Evolutionary conservation across 2,113 vertebrate species (phyloP).

Genomic region (Archilochus colubris): DNA sequence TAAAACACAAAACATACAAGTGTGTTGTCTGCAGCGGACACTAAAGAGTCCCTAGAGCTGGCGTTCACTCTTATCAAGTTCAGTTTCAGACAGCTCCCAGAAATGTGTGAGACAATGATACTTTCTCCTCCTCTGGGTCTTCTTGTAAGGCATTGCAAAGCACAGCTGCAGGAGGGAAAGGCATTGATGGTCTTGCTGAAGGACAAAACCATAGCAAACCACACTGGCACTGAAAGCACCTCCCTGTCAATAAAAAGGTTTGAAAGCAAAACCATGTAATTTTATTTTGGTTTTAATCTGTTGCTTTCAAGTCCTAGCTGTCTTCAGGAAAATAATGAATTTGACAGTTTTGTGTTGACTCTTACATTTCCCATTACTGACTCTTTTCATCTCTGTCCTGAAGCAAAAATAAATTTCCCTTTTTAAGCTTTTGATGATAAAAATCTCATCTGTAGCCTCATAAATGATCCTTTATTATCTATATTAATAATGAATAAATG

Average conservation of each 20-base stretch:
- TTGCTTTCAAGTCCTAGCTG: conserved; percentile 53
- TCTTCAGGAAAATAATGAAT: conserved; percentile 61
- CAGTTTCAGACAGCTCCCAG: neutral
- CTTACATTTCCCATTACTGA: conserved; percentile 70
- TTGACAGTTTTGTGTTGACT: conserved; percentile 75
- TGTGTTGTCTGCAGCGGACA: neutral
- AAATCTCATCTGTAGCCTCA: conserved; percentile 86
- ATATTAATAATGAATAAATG: conserved; percentile 90
- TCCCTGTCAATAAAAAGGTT: conserved; percentile 38
- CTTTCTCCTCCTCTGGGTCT: neutral
- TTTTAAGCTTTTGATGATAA: conserved; percentile 86
- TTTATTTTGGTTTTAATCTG: conserved; percentile 77
- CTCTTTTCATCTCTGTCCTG: conserved; percentile 74
- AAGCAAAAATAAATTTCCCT: conserved; percentile 84
- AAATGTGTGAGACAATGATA: neutral
- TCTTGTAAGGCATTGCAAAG: neutral
- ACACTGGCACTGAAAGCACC: neutral
- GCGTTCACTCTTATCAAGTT: neutral
- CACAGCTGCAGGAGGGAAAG: neutral
- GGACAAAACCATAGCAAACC: conserved; percentile 42
- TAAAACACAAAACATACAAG: rapidly evolving
- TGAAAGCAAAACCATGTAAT: conserved; percentile 66
- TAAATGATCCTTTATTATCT: conserved; percentile 89
- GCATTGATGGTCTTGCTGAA: neutral
- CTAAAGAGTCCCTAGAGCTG: neutral